A percentile compares a stretch with the other conserved stretches of the same genome.
Conservation (phyloP, 2,113 vertebrate genomes). For the Ovis aries region ARS-UI_Ramb_v3.0 NC_056067.1:20626001-20626500, state of each 20-base stretch:
- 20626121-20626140: neutral
- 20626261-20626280: neutral
- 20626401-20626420: neutral
- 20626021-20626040: neutral
- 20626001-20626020: neutral
- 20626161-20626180: neutral
- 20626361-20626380: neutral
- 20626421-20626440: neutral
- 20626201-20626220: neutral
- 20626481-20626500: neutral
- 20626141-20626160: neutral
- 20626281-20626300: neutral
- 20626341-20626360: neutral
- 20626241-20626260: neutral
- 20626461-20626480: neutral
- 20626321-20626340: neutral
- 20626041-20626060: neutral
- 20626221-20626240: neutral
- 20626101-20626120: neutral
- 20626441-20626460: neutral
- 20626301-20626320: neutral
- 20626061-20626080: neutral
- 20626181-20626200: neutral
- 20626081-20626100: neutral
- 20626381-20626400: neutral